A percentile compares a stretch with the other conserved stretches of the same genome.
phyloP scores from a whole-genome alignment of 2,113 vertebrate genomes.

The Motacilla alba region DNA sequence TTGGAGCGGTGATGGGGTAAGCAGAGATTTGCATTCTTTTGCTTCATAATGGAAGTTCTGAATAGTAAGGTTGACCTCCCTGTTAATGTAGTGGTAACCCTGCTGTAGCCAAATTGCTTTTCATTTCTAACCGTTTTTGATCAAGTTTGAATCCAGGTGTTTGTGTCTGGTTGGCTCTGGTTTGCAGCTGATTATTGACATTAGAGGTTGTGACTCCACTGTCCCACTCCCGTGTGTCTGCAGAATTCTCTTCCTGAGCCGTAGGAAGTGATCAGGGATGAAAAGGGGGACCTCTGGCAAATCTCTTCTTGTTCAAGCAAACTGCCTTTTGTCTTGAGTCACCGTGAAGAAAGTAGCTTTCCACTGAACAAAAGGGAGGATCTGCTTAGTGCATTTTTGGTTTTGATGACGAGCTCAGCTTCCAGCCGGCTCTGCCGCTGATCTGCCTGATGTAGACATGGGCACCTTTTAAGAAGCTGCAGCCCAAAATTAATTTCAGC shows the following conservation, averaged over 20 bases:
- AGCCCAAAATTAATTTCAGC: not conserved
- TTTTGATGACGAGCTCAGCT: not conserved
- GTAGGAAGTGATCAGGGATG: not conserved
- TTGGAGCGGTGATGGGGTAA: not conserved
- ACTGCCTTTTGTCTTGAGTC: not conserved
- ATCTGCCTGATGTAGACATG: not conserved
- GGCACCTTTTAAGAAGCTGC: not conserved
- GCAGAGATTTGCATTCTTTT: not conserved
- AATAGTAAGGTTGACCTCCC: not conserved
- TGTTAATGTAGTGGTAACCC: not conserved
- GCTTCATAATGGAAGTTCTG: not conserved
- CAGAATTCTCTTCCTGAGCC: not conserved
- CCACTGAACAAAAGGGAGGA: constrained; percentile 28
- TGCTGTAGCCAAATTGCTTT: not conserved
- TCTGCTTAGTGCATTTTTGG: not conserved
- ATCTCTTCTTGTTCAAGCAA: not conserved
- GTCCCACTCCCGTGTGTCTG: not conserved
- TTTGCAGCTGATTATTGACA: not conserved
- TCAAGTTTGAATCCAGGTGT: not conserved
- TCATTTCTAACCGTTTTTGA: not conserved
- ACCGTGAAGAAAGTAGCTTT: constrained; percentile 42
- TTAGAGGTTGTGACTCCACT: not conserved
- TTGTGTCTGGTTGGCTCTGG: not conserved
- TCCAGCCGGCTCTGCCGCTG: not conserved
- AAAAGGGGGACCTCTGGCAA: not conserved